Evolutionary conservation across 2,113 vertebrate species (phyloP).

Genomic region (Suricata suricatta): DNA sequence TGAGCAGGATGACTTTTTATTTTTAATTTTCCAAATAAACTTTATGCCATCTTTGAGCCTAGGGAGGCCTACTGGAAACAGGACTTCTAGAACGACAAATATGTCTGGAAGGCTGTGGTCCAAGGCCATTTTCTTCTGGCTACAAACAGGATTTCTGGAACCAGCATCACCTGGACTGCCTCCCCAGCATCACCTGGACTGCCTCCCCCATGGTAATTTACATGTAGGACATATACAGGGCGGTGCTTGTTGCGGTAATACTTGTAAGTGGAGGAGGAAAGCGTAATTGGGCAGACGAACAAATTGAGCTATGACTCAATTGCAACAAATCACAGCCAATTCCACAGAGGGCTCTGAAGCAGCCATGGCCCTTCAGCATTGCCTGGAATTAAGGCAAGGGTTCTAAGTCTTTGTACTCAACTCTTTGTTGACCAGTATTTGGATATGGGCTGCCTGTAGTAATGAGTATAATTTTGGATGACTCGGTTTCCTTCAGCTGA

Average conservation of each 20-base stretch:
- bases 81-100: not conserved
- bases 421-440: not conserved
- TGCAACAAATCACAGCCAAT: not conserved
- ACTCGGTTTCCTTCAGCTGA: not conserved
- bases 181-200: too few species aligned
- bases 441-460: not conserved
- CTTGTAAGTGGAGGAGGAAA: not conserved
- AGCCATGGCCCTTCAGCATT: not conserved
- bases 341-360: not conserved
- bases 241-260: not conserved
- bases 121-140: not conserved
- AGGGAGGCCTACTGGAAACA: not conserved
- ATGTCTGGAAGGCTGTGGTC: not conserved
- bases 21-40: not conserved
- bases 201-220: not conserved
- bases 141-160: not conserved
- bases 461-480: not conserved
- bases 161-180: too few species aligned
- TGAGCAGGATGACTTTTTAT: not conserved
- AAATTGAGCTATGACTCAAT: not conserved
- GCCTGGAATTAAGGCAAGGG: not conserved
- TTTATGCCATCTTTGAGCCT: not conserved
- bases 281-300: not conserved
- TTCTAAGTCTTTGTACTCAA: not conserved
- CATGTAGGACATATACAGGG: fast-evolving